Evolutionary conservation across 2,797 vertebrate species (phyloP).

Genomic region (Mastacembelus armatus): DNA sequence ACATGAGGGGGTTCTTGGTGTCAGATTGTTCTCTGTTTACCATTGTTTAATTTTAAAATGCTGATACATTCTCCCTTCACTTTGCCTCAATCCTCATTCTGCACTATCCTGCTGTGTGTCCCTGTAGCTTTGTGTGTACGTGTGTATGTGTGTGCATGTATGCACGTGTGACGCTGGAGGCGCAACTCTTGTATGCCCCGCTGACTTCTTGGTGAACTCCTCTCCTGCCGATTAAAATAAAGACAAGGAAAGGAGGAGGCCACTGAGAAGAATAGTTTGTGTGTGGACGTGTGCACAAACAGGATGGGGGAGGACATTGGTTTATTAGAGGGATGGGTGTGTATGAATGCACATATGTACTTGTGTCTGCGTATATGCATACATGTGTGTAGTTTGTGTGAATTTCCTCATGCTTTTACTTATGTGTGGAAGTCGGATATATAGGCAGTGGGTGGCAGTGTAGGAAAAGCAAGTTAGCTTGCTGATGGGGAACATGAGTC

Average conservation of each 20-base stretch:
- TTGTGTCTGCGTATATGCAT: neutral
- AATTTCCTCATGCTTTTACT: constrained; percentile 37
- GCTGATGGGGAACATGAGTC: constrained; percentile 52
- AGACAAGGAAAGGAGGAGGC: constrained; percentile 67
- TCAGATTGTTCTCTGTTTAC: constrained; percentile 49
- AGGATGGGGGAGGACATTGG: neutral
- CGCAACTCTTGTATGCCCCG: constrained; percentile 69
- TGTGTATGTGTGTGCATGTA: constrained; percentile 11
- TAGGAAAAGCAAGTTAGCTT: constrained; percentile 56
- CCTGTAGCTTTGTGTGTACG: constrained; percentile 43
- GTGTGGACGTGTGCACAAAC: constrained; percentile 1
- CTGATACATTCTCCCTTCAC: constrained; percentile 57
- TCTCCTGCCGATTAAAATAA: constrained; percentile 78
- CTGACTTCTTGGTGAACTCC: constrained; percentile 82
- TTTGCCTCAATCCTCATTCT: constrained; percentile 50
- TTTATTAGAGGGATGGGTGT: constrained; percentile 22
- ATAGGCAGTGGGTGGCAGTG: constrained; percentile 70
- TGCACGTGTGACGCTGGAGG: constrained; percentile 62
- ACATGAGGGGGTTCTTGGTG: constrained; percentile 37
- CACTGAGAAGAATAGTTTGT: constrained; percentile 61
- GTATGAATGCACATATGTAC: constrained; percentile 13
- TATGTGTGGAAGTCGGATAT: constrained; percentile 60
- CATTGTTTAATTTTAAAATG: constrained; percentile 67
- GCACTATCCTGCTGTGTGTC: constrained; percentile 49
- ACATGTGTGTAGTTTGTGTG: constrained; percentile 30